These are phyloP conservation scores for Therioaphis trifolii DNA, from an alignment of 2,888 invertebrate genomes.

Conservation along the genomic window DNA sequence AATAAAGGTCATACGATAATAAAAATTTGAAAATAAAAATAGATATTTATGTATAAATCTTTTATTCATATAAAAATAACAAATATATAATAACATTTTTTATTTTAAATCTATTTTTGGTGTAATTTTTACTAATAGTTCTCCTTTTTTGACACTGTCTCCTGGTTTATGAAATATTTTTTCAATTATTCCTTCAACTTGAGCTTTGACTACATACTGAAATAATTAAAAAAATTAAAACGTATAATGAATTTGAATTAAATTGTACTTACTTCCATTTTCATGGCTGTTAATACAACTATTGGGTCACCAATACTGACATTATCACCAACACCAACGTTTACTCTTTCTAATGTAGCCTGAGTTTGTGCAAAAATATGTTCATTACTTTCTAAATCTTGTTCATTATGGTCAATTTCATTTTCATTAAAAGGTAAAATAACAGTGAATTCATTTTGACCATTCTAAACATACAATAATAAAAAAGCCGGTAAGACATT, in stretches of 20 bases:
- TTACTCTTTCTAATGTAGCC: conserved; percentile 90
- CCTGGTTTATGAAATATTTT: conserved; percentile 80
- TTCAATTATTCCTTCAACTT: conserved; percentile 80
- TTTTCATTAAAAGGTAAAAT: conserved; percentile 55
- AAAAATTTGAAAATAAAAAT: too few relatives aligned
- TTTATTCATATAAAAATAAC: background rate
- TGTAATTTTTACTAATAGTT: conserved; percentile 68
- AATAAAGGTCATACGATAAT: too few relatives aligned
- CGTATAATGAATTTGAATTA: background rate
- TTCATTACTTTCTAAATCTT: conserved; percentile 30
- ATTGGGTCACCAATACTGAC: conserved; percentile 91
- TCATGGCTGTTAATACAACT: conserved; percentile 97
- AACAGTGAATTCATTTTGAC: conserved; percentile 46
- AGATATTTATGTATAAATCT: background rate
- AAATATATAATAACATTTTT: background rate
- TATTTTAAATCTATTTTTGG: conserved; percentile 21
- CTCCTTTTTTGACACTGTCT: conserved; percentile 84
- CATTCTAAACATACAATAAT: conserved; percentile 28
- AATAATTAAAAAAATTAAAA: conserved; percentile 66
- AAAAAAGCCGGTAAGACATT: too few relatives aligned
- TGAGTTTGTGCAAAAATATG: conserved; percentile 92
- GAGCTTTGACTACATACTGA: conserved; percentile 87
- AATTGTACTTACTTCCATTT: conserved; percentile 85
- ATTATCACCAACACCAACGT: conserved; percentile 82
- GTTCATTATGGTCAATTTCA: conserved; percentile 18